Base-by-base conservation (phyloP, 1,140 invertebrate genomes). In the Nomia melanderi region DNA sequence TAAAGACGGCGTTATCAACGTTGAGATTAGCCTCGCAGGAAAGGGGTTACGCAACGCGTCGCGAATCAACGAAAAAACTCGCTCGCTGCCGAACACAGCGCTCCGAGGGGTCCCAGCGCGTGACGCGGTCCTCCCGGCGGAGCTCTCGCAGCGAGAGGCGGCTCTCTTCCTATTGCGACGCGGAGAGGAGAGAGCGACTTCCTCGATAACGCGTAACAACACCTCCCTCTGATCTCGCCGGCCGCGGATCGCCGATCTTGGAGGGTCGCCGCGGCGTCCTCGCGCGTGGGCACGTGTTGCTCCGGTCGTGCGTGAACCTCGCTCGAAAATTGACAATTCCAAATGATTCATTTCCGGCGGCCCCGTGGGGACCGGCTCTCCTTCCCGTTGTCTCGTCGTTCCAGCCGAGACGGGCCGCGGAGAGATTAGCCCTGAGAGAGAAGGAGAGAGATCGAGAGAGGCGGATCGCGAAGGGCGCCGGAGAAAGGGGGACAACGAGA, bases 281-380 rank as follows among this genome's bases (percentile, higher is more conserved):
- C 27, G 12, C 6, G 53, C 53, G 36, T 20, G 62, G 59, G 54
- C 60, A 56, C 75, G 72, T 31, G 80, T 50, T 50, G 20, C 47
- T 7, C 17, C 41, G 41, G 41, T 44, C 47, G 36, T 41, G 76
- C 56, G 67, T 77, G 62, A 62, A 54, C 23, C 56, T 29, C 31
- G 11, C 62, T 72, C 72, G 81, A 89, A 91, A 92, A 90, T 89
- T 86, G 88, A 89, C 87, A 89, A 91, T 91, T 89, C 86, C 82
- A 89, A 91, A 91, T 91, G 88, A 91, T 89, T 91, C 87, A 91
- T 92, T 92, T 92, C 91, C 91, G 91, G 86, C 65, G 44, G 66
- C 74, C 73, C 74, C 33, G 71, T 71, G 62, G 54, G 77, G 80
- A 82, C 81, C 78, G 75, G 73, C 78, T 65, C 71, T 78, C 77